These are phyloP conservation scores for Leptinotarsa rubiginosa DNA, from an alignment of 2,888 invertebrate genomes.

Conservation along the genomic window DNA sequence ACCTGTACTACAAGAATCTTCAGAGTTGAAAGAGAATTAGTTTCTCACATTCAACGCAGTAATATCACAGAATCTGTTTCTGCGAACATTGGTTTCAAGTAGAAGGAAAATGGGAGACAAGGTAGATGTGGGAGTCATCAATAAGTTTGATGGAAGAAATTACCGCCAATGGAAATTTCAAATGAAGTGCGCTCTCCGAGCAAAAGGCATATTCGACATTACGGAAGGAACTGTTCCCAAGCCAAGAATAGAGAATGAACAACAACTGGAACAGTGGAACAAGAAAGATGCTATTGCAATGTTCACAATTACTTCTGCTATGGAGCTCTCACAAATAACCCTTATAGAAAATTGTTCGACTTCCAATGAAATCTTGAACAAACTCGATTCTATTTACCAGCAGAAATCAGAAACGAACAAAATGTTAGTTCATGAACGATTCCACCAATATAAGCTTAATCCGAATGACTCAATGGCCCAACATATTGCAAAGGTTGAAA, in stretches of 20 bases:
- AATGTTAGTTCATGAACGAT: no score
- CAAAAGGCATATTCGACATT: constrained; percentile 28
- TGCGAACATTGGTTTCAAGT: constrained; percentile 7
- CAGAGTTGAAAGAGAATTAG: not conserved
- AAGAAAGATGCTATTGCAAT: constrained; percentile 44
- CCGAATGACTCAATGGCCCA: no score
- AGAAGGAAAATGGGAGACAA: constrained; percentile 18
- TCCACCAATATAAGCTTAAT: no score
- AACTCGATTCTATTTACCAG: no score
- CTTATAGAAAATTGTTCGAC: constrained; percentile 44
- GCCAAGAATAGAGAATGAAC: not conserved
- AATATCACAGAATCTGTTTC: not conserved
- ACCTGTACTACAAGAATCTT: constrained; percentile 28
- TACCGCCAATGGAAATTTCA: constrained; percentile 41
- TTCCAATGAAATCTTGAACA: no score
- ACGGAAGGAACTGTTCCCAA: constrained; percentile 13
- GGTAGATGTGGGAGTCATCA: constrained; percentile 17
- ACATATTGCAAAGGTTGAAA: not conserved
- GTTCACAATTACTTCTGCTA: no score
- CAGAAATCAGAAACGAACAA: no score
- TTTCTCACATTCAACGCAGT: not conserved
- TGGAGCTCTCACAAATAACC: no score
- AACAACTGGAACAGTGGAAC: constrained; percentile 33
- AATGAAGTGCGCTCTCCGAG: constrained; percentile 33
- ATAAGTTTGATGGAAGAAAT: constrained; percentile 39